Percentiles rank a stretch among this genome's conserved stretches.
Evolutionary conservation across 2,888 invertebrate genomes (phyloP).

Genomic region (Adelphocoris suturalis): DNA sequence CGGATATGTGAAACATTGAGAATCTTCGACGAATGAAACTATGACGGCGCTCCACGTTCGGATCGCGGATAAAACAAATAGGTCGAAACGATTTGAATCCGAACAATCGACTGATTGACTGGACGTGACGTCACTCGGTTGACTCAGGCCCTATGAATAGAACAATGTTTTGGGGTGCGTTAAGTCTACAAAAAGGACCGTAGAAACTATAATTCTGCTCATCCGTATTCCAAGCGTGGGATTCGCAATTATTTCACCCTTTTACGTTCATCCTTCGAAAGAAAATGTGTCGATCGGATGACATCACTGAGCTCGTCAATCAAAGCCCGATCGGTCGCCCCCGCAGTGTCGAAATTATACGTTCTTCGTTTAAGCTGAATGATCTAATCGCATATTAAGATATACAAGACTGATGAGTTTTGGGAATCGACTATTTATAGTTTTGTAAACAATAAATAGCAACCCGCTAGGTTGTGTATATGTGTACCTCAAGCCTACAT

Average conservation of each 20-base stretch:
- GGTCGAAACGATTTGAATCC: slow-evolving; percentile 39
- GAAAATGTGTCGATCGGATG: slow-evolving; percentile 1
- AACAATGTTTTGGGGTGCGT: slow-evolving; percentile 22
- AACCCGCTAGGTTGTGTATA: no score
- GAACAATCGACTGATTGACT: slow-evolving; percentile 39
- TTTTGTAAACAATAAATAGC: no score
- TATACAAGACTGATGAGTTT: neutral
- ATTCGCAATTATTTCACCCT: neutral
- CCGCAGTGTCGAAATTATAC: neutral
- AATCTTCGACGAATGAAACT: neutral
- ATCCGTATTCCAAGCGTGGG: neutral
- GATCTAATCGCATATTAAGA: neutral
- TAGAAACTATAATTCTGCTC: neutral
- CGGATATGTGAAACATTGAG: no score
- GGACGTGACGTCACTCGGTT: neutral
- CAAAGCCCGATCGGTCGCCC: neutral
- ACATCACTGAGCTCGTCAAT: slow-evolving; percentile 13
- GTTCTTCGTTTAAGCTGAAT: neutral
- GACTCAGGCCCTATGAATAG: slow-evolving; percentile 10
- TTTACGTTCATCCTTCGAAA: neutral
- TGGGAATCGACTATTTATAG: no score
- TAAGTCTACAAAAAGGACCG: neutral
- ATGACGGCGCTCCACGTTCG: neutral
- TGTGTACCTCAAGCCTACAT: no score
- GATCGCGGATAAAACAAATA: slow-evolving; percentile 5